Conservation (phyloP, 2,888 invertebrate genomes). For the Hirtodrosophila cameraria region DNA sequence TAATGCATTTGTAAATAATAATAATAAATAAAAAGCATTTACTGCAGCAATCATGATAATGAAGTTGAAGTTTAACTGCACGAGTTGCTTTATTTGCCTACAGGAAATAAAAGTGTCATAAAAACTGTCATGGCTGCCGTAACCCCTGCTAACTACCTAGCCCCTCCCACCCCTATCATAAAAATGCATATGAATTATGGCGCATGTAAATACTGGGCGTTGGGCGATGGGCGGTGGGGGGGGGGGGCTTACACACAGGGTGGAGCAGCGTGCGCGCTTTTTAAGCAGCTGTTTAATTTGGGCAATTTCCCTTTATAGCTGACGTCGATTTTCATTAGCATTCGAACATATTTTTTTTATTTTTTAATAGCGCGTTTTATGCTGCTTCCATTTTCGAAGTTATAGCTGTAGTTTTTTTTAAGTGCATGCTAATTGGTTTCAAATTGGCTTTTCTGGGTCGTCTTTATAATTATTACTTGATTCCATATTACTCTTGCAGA, state of each 20-base stretch:
- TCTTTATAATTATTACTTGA: no score
- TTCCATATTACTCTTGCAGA: no score
- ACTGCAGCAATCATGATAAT: slow-evolving; percentile 52
- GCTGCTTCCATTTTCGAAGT: slow-evolving; percentile 10
- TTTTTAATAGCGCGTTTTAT: slow-evolving; percentile 48
- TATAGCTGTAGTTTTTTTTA: slow-evolving; percentile 19
- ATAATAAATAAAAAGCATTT: slow-evolving; percentile 60
- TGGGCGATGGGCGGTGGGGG: neutral
- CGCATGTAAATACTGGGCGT: slow-evolving; percentile 2
- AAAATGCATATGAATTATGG: slow-evolving; percentile 61
- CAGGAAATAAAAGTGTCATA: slow-evolving; percentile 75
- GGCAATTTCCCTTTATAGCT: slow-evolving; percentile 62
- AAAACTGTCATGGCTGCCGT: slow-evolving; percentile 62
- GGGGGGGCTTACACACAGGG: no score
- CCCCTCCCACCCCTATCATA: slow-evolving; percentile 13
- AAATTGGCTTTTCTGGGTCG: slow-evolving; percentile 26
- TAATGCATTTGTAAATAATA: slow-evolving; percentile 77
- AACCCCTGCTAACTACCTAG: neutral
- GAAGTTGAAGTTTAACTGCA: slow-evolving; percentile 65
- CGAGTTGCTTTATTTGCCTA: slow-evolving; percentile 63
- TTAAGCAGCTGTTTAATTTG: slow-evolving; percentile 64
- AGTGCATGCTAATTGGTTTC: slow-evolving; percentile 60
- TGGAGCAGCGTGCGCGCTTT: slow-evolving; percentile 4
- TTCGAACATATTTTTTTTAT: slow-evolving; percentile 14
- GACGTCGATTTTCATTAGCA: slow-evolving; percentile 44